Evolutionary conservation across 2,113 vertebrate genomes (phyloP), one percentile per base, ranked within the genome.

Genomic region (Clarias gariepinus): DNA sequence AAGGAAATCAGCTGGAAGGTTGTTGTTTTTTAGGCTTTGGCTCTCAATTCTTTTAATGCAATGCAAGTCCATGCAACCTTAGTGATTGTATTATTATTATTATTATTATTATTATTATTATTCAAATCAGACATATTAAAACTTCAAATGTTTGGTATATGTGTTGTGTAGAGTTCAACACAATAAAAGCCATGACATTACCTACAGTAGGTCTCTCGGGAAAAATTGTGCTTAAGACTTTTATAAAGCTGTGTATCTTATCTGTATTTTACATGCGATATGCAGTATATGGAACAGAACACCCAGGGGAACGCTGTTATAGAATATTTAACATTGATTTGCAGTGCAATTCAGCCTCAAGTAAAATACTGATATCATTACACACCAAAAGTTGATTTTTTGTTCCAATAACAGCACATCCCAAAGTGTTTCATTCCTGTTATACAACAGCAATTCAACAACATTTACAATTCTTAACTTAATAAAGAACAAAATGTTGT

Each of bases 171-270:
- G 52, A 30, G 57, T 19, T 79, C 15, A 4, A 57, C 53, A 30
- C 53, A 79, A 18, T 78, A 78, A 78, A 57, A 53, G 53, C 57
- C 8, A 78, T 57, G n/a, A 79, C 76, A 79, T 57, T 57, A 79
- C 41, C 41, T 0, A 47, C 7, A 19, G 16, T 33, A 11, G 57
- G 76, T 53, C 76, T 79, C 8, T 33, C 57, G 28, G 76, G 3
- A 13, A 11, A 30, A 57, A 78, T 28, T 18, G 36, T 74, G n/a
- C 53, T 79, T 58, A 30, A 19, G 53, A 58, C 16, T 19, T 57
- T 58, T 57, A 79, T 30, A 9, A 28, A 77, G 58, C 28, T 28
- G 15, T 7, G 58, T 30, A 2, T 19, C 53, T 79, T 18, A 57
- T 77, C n/a, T 68, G 15, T 57, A 30, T 53, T 57, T 28, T 30